Percentiles rank a stretch among this genome's conserved stretches.
Evolutionary conservation across 2,113 vertebrate genomes (phyloP).

Genomic region (Baryphthengus martii): DNA sequence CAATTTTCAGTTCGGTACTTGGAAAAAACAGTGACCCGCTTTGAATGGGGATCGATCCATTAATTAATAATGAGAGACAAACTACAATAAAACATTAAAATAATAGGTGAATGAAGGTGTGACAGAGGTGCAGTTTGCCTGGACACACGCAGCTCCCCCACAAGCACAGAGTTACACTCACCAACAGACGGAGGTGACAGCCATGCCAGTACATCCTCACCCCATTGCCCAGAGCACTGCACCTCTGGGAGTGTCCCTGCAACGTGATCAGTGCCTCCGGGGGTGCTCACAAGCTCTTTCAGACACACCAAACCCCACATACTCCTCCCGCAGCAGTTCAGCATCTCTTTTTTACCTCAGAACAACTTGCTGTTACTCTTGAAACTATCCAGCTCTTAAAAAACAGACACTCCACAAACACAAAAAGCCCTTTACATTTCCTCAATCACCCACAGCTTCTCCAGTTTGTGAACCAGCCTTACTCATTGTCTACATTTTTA

Average conservation of each 20-base stretch:
- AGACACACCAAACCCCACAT: neutral
- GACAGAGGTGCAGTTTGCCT: neutral
- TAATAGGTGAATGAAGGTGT: neutral
- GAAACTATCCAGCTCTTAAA: neutral
- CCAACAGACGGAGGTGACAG: neutral
- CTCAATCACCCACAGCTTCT: neutral
- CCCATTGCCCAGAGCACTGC: neutral
- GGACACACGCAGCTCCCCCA: neutral
- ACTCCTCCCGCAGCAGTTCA: neutral
- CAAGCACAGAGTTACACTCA: neutral
- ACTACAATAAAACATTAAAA: neutral
- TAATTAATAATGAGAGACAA: neutral
- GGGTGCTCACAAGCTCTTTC: neutral
- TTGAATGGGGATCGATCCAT: neutral
- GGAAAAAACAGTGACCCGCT: neutral
- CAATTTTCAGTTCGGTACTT: neutral
- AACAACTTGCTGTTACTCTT: neutral
- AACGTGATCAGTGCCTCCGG: fast-evolving
- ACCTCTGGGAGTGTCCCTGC: neutral
- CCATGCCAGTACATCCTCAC: fast-evolving
- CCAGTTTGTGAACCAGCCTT: neutral
- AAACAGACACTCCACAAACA: neutral
- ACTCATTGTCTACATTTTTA: neutral
- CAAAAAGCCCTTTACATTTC: neutral
- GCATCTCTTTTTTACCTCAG: neutral